Base-by-base conservation (phyloP, 2,113 vertebrate species). In the Stercorarius parasiticus region DNA sequence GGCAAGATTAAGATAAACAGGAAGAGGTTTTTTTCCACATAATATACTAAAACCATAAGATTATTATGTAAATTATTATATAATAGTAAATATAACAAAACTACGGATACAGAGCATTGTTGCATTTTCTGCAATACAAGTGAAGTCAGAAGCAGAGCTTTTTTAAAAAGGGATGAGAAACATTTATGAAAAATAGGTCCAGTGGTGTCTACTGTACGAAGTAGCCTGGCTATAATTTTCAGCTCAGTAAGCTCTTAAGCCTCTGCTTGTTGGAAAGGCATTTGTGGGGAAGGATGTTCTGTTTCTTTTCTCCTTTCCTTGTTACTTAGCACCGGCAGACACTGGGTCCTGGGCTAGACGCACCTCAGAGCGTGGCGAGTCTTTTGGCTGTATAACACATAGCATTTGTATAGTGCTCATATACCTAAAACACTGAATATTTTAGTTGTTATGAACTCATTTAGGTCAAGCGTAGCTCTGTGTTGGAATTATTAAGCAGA, bases 221-320 rank as follows among this genome's bases (percentile, higher is more conserved):
- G 66, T 5, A 72, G 62, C 6, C 92, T 88, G 90, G 62, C 50
- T 76, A 61, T 82, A 82, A 85, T 58, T 94, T 91, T 91, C 70
- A 61, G 34, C 27, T 91, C 49, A 25, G 38, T 65, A 74, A 83
- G 45, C 61, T 79, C 84, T 72, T 88, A 69, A 90, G 65, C 25
- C 70, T 89, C 65, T 61, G 84, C 30, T 67, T 92, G 61, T 49
- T 93, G 62, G 66, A 67, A 62, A 85, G 81, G 74, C 36, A 26
- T 95, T 93, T 94, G 70, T 85, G 53, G 53, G 76, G 90, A 94
- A 71, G 71, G 87, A 90, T 72, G 66, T 82, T 90, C 70, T 88
- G 64, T 56, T 96, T 91, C 78, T 87, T 53, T 85, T 93, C 93
- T 88, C 50, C 55, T 91, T 86, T 52, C 34, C 82, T 82, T 91